Evolutionary conservation across 92 coral and sea anemone genomes (phyloP).

Genomic region (Parazoanthus atlanticus): DNA sequence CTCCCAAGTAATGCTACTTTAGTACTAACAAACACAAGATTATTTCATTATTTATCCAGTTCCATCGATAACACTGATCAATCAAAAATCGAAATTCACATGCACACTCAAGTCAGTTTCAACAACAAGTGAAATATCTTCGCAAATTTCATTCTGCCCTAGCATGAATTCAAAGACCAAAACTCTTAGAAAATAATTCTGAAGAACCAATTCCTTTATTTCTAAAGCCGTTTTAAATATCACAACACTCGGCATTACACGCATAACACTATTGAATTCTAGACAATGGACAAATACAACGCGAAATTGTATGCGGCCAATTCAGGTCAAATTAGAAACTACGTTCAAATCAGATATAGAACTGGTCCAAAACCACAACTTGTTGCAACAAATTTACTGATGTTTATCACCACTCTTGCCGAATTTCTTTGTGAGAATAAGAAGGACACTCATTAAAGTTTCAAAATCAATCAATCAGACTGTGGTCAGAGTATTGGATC

Average conservation of each 20-base stretch:
- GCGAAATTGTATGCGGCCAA: not conserved
- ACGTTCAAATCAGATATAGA: not conserved
- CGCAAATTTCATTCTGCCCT: too few species aligned
- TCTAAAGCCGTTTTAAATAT: not conserved
- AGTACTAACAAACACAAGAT: not conserved
- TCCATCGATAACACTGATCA: not conserved
- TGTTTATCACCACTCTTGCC: not conserved
- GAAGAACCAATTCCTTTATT: not conserved
- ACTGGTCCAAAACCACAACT: not conserved
- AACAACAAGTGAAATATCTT: too few species aligned
- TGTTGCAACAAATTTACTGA: not conserved
- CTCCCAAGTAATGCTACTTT: not conserved
- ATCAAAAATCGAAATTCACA: not conserved
- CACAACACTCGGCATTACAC: not conserved
- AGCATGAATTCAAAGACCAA: not conserved
- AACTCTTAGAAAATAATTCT: too few species aligned
- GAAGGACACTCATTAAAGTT: not conserved
- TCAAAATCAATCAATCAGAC: not conserved
- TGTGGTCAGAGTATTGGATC: conserved; percentile 16
- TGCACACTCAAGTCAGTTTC: not conserved
- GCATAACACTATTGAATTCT: not conserved
- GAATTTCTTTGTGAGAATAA: not conserved
- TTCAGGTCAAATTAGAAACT: not conserved
- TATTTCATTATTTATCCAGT: not conserved
- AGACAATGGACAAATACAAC: not conserved